Conservation (phyloP, 2,797 vertebrate species). For the Balearica regulorum region DNA sequence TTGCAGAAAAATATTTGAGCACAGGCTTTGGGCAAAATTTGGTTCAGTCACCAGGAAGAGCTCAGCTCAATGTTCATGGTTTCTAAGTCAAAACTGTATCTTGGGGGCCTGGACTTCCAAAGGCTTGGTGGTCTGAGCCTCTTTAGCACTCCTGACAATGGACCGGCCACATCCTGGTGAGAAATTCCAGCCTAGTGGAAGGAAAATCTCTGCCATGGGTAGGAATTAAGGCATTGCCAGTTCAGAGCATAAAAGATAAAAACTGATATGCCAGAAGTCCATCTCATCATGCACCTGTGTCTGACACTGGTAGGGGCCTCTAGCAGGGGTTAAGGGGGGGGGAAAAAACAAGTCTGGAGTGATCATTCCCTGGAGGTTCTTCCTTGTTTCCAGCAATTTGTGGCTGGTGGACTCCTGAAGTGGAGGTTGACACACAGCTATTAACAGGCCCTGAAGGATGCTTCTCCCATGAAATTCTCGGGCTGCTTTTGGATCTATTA, state of each 20-base stretch:
- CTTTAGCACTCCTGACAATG: not conserved
- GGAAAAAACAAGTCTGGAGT: not conserved
- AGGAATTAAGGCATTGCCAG: not conserved
- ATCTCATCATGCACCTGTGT: not conserved
- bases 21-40: not conserved
- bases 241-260: not conserved
- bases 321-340: not conserved
- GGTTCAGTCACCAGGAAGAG: not conserved
- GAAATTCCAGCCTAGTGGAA: not conserved
- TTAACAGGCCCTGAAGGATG: not conserved
- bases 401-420: not conserved
- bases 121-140: not conserved
- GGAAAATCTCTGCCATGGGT: not conserved
- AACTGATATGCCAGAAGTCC: not conserved
- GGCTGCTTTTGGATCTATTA: not conserved
- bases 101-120: not conserved
- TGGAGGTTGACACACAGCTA: not conserved
- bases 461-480: not conserved
- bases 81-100: not conserved
- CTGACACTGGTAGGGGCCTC: not conserved
- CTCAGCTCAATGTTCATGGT: not conserved
- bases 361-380: not conserved
- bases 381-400: not conserved
- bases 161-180: rapidly evolving
- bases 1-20: not conserved